Percentiles rank a stretch among this genome's conserved stretches.
Evolutionary conservation across 2,797 vertebrate species (phyloP).

Genomic region (Coranthus polyacanthus): DNA sequence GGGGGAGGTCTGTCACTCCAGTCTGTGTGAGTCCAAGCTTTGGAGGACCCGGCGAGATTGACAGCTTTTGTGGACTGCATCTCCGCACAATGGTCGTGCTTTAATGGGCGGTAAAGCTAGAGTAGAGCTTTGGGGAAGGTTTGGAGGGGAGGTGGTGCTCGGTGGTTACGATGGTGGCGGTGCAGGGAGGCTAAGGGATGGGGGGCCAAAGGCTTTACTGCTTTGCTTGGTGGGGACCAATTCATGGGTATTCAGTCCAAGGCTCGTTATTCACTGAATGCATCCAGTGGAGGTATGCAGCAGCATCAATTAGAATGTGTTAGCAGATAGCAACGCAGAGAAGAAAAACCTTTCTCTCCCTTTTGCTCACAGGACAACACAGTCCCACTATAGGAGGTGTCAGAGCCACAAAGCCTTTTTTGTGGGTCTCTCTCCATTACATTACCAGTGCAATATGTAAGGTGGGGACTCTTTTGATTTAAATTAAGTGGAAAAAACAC

Average conservation of each 20-base stretch:
- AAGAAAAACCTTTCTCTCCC: conserved; percentile 94
- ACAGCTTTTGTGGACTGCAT: conserved; percentile 98
- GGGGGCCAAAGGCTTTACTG: conserved; percentile 93
- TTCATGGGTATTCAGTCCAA: conserved; percentile 94
- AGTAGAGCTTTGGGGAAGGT: conserved; percentile 83
- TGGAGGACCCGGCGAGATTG: conserved; percentile 96
- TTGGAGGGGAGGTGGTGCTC: conserved; percentile 78
- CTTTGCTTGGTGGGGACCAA: conserved; percentile 97
- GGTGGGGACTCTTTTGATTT: conserved; percentile 99
- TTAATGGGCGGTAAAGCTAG: conserved; percentile 95
- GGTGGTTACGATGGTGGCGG: conserved; percentile 80
- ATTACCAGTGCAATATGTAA: conserved; percentile 99
- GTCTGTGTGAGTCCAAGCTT: conserved; percentile 94
- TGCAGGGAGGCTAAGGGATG: conserved; percentile 78
- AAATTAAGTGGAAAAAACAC: conserved; percentile 99
- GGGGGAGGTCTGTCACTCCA: conserved; percentile 84
- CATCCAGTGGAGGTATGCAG: conserved; percentile 96
- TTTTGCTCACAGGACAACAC: conserved; percentile 91
- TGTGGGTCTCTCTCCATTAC: conserved; percentile 94
- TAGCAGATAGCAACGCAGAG: conserved; percentile 95
- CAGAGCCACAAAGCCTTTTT: conserved; percentile 96
- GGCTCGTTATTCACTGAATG: conserved; percentile 98
- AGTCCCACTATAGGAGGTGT: conserved; percentile 95
- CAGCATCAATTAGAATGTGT: conserved; percentile 99
- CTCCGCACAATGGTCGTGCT: conserved; percentile 95